Percentiles rank a stretch among this genome's conserved stretches.
These are phyloP conservation scores for Falco rusticolus DNA, from an alignment of 2,797 vertebrate genomes.

Conservation along the genomic window DNA sequence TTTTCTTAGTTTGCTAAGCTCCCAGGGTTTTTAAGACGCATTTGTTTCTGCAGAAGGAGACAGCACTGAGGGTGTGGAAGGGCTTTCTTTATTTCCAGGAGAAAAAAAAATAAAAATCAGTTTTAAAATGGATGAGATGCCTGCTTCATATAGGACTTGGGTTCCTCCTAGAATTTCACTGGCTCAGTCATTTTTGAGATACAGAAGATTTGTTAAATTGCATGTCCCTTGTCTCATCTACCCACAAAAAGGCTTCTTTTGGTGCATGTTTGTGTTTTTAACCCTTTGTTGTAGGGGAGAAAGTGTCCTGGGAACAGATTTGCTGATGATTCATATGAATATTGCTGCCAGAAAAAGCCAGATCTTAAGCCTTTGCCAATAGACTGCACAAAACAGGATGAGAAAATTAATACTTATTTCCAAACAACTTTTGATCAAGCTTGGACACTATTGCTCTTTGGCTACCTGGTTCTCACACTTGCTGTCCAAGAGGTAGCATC, in stretches of 20 bases:
- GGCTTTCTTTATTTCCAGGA: not conserved
- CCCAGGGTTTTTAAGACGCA: conserved; percentile 8
- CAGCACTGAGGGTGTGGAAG: not conserved
- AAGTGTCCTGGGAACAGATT: not conserved
- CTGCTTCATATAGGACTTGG: not conserved
- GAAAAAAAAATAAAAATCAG: not conserved
- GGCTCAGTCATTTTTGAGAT: not conserved
- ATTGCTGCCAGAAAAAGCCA: not conserved
- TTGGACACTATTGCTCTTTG: not conserved
- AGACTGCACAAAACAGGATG: not conserved
- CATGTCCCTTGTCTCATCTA: not conserved
- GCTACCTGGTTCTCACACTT: not conserved
- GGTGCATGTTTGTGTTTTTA: not conserved
- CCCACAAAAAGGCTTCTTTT: not conserved
- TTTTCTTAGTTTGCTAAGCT: conserved; percentile 52
- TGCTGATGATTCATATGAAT: not conserved
- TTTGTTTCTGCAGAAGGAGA: conserved; percentile 41
- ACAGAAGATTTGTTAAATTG: not conserved
- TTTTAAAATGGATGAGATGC: not conserved
- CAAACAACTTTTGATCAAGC: not conserved
- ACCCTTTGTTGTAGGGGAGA: not conserved
- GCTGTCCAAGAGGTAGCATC: not conserved
- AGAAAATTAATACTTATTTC: not conserved
- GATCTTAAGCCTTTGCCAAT: not conserved
- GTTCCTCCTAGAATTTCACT: not conserved